A percentile compares a stretch with the other conserved stretches of the same genome.
Conservation (phyloP, 2,797 vertebrate genomes). For the Orientallactaga sibirica region DNA sequence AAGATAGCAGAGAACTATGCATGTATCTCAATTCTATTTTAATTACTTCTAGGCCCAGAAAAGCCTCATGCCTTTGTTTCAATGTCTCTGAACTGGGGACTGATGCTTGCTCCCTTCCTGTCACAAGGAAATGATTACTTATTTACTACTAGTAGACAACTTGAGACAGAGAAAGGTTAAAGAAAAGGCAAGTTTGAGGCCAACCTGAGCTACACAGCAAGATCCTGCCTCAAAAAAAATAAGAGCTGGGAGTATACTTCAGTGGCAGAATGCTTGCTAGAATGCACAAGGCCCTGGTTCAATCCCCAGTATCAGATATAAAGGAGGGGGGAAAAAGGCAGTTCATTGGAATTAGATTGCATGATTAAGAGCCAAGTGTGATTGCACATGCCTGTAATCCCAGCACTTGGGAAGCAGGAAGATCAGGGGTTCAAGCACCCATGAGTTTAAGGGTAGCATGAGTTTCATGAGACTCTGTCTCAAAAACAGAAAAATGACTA, state of each 20-base stretch:
- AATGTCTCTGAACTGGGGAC: slow-evolving; percentile 54
- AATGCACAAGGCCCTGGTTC: neutral
- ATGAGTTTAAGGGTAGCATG: neutral
- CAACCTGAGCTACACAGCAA: neutral
- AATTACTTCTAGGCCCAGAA: slow-evolving; percentile 15
- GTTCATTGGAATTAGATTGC: slow-evolving; percentile 29
- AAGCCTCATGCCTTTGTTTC: slow-evolving; percentile 36
- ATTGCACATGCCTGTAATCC: neutral
- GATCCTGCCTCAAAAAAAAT: neutral
- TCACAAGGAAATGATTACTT: slow-evolving; percentile 21
- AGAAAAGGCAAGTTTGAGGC: neutral
- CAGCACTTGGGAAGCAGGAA: neutral
- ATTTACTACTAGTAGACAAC: slow-evolving; percentile 1
- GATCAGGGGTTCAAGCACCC: neutral
- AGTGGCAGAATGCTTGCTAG: neutral
- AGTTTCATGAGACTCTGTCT: neutral
- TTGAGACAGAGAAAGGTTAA: neutral
- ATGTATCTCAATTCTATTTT: slow-evolving; percentile 17
- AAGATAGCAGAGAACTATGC: neutral
- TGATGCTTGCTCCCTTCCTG: slow-evolving; percentile 32
- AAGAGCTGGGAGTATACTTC: neutral
- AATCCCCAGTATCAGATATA: neutral
- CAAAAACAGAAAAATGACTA: neutral
- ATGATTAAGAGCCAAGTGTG: neutral
- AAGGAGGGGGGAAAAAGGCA: neutral